Percentiles rank a stretch among this genome's conserved stretches.
phyloP scores from a whole-genome alignment of 30 jellyfish, hydroid and myxozoan genomes.

The Hydractinia symbiolongicarpus region DNA sequence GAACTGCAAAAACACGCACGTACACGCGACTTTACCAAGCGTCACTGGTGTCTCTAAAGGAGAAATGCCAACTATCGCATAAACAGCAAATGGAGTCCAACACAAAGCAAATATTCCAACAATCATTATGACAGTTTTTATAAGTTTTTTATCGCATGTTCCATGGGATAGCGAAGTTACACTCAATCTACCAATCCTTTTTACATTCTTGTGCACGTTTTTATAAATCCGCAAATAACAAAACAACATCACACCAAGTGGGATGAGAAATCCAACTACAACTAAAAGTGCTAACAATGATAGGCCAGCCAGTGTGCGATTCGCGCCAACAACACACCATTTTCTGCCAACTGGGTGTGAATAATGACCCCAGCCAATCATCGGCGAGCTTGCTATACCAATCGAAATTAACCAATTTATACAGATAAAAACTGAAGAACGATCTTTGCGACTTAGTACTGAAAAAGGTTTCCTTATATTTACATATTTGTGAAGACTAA shows the following conservation, averaged over 20 bases:
- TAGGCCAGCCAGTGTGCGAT: not conserved
- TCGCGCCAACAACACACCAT: not conserved
- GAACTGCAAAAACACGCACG: not conserved
- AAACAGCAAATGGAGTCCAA: not conserved
- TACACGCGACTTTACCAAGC: not conserved
- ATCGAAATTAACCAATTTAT: not conserved
- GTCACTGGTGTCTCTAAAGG: not conserved
- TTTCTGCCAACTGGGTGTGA: not conserved
- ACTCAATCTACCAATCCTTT: not conserved
- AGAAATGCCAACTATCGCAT: not conserved
- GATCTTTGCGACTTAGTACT: not conserved
- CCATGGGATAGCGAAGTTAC: not conserved
- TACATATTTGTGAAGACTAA: not conserved
- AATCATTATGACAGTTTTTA: constrained; percentile 1
- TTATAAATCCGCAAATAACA: constrained; percentile 6
- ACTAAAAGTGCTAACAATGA: not conserved
- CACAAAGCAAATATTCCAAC: not conserved
- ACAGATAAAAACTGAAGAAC: not conserved
- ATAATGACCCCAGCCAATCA: constrained; percentile 7
- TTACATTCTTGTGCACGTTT: not conserved
- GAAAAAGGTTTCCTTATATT: not conserved
- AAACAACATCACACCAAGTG: not conserved
- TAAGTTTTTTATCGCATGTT: not conserved
- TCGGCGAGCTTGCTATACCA: constrained; percentile 8
- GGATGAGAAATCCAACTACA: constrained; percentile 1